Conservation (phyloP, 2,888 invertebrate species). For the Ceriagrion tenellum region DNA sequence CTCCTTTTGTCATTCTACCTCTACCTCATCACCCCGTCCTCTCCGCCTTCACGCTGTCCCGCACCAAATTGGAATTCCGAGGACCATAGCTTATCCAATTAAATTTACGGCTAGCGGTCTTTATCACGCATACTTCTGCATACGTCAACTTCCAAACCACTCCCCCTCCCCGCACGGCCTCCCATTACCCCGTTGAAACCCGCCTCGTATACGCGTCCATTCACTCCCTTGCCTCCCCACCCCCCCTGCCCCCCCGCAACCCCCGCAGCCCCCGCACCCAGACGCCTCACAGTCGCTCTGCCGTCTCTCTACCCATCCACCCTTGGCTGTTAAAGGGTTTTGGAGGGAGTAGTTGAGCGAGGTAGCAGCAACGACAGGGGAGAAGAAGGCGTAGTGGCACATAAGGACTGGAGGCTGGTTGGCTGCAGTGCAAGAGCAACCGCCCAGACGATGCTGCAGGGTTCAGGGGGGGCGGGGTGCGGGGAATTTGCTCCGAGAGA, state of each 20-base stretch:
- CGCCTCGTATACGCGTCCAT: no score
- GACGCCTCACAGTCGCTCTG: not conserved
- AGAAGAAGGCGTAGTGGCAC: not conserved
- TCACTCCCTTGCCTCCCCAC: not conserved
- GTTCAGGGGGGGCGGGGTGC: not conserved
- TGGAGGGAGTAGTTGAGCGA: not conserved
- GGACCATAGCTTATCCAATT: slow-evolving; percentile 58
- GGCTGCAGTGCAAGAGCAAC: not conserved
- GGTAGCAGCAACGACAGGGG: not conserved
- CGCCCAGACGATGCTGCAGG: not conserved
- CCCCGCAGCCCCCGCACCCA: not conserved
- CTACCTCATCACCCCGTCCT: not conserved
- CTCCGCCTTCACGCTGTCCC: not conserved
- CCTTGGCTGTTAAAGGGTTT: not conserved
- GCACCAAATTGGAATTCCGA: slow-evolving; percentile 54
- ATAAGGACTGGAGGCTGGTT: not conserved
- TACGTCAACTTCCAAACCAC: not conserved
- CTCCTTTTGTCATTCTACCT: not conserved
- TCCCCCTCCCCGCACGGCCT: not conserved
- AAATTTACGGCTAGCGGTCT: slow-evolving; percentile 63
- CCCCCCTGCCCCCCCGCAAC: not conserved
- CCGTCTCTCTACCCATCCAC: not conserved
- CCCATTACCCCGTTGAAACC: not conserved
- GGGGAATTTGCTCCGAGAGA: not conserved
- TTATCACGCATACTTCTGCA: slow-evolving; percentile 21